These are phyloP conservation scores for Mystacornis crossleyi DNA, from an alignment of 2,113 vertebrate species.

Conservation along the genomic window DNA sequence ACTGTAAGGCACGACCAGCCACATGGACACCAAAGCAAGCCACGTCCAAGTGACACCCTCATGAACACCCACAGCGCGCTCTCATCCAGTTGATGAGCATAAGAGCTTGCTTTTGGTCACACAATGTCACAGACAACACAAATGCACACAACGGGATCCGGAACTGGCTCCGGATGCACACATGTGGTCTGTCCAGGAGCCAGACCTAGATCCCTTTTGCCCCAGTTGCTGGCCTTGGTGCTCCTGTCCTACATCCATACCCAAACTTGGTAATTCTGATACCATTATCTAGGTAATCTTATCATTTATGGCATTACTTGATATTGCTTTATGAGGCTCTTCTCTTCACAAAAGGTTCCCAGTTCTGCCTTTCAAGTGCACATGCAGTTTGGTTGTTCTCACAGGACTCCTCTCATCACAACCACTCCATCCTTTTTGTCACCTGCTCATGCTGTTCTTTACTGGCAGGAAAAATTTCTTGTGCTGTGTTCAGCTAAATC, in stretches of 20 bases:
- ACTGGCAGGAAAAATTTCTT: not conserved
- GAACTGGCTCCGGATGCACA: not conserved
- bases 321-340: not conserved
- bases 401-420: not conserved
- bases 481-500: not conserved
- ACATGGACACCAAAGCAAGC: not conserved
- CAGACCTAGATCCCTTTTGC: not conserved
- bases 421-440: not conserved
- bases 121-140: not conserved
- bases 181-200: not conserved
- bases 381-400: not conserved
- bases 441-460: not conserved
- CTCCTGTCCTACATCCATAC: not conserved
- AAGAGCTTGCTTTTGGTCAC: not conserved
- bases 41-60: fast-evolving
- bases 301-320: not conserved
- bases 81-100: not conserved
- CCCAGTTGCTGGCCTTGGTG: not conserved
- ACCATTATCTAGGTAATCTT: not conserved
- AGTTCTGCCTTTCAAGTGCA: not conserved
- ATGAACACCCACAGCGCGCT: not conserved
- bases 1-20: not conserved
- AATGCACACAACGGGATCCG: fast-evolving
- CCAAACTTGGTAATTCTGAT: not conserved
- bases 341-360: not conserved